A percentile compares a stretch with the other conserved stretches of the same genome.
phyloP scores from a whole-genome alignment of 2,888 invertebrate genomes.

The Eristalis tenax region DNA sequence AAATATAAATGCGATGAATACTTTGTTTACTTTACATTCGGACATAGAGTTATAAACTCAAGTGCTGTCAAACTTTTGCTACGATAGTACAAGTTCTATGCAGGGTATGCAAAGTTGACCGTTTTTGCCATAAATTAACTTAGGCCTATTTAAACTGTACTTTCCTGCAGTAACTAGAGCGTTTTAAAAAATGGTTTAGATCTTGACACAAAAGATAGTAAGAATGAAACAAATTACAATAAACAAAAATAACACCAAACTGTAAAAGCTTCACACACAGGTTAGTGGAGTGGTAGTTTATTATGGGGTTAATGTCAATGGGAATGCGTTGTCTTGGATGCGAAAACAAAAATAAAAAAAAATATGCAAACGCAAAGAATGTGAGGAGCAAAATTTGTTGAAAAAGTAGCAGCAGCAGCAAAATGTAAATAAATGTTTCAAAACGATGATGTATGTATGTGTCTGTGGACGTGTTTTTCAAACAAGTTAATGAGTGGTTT shows the following conservation, averaged over 20 bases:
- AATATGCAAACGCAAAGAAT: neutral
- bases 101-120: no score
- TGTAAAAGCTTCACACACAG: constrained; percentile 53
- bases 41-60: no score
- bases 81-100: no score
- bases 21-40: no score
- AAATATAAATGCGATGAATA: no score
- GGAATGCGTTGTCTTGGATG: neutral
- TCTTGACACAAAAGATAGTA: neutral
- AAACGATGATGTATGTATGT: neutral
- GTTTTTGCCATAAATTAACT: no score
- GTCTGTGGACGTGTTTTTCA: neutral
- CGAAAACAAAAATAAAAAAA: neutral
- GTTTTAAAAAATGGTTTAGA: no score
- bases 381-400: neutral
- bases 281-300: constrained; percentile 20
- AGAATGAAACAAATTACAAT: neutral
- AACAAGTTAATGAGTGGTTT: constrained; percentile 7
- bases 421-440: neutral
- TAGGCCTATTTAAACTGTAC: no score
- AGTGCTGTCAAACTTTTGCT: no score
- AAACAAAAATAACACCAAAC: constrained; percentile 32
- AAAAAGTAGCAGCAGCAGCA: constrained; percentile 7
- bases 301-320: neutral
- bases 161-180: no score